These are phyloP conservation scores for Phallusia fumigata DNA, from an alignment of 23 tunicate genomes.

Conservation along the genomic window DNA sequence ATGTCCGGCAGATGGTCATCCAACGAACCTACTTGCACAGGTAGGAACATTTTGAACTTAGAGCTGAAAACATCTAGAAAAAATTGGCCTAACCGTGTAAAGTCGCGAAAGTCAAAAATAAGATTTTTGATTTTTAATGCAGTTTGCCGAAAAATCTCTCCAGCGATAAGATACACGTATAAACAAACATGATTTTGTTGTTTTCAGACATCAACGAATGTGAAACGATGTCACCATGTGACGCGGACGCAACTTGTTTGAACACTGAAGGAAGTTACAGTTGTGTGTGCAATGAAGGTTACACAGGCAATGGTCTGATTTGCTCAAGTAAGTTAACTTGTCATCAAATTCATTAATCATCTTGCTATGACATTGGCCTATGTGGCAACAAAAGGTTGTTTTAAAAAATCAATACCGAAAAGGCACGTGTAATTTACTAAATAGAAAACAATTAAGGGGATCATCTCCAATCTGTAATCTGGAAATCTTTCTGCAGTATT, in stretches of 20 bases:
- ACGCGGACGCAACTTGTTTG: slow-evolving; percentile 18
- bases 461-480: too few species aligned
- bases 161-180: too few species aligned
- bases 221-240: slow-evolving; percentile 16
- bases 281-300: slow-evolving; percentile 31
- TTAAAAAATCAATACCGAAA: too few species aligned
- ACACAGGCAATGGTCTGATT: slow-evolving; percentile 21
- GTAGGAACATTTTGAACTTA: neutral
- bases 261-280: slow-evolving; percentile 15
- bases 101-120: neutral
- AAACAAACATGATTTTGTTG: neutral
- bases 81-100: too few species aligned
- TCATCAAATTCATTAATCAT: too few species aligned
- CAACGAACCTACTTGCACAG: slow-evolving; percentile 20
- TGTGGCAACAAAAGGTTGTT: too few species aligned
- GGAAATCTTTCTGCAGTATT: too few species aligned
- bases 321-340: slow-evolving; percentile 8
- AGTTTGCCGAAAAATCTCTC: too few species aligned
- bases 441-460: too few species aligned
- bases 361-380: too few species aligned
- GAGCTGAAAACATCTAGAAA: too few species aligned
- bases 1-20: slow-evolving; percentile 34
- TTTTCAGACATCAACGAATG: slow-evolving; percentile 30
- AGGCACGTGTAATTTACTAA: too few species aligned
- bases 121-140: neutral